These are phyloP conservation scores for Sebastes matsubarae DNA, from an alignment of 2,797 vertebrate genomes.

Conservation along the genomic window DNA sequence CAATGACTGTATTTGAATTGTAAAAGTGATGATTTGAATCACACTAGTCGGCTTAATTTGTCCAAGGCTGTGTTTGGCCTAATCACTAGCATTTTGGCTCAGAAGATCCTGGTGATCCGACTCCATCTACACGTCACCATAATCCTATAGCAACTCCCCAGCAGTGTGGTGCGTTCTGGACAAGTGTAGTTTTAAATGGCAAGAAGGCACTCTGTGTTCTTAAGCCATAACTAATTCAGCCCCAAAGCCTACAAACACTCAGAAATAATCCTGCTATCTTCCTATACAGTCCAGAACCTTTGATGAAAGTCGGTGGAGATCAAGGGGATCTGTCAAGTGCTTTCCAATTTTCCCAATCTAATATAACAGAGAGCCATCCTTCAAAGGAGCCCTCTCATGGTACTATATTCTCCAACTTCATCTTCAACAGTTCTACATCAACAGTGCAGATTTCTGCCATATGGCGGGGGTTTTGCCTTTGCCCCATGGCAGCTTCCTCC, in stretches of 20 bases:
- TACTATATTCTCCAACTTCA: constrained; percentile 59
- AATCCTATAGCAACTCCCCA: background rate
- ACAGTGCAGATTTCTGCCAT: constrained; percentile 47
- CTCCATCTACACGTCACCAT: background rate
- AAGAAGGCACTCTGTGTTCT: constrained; percentile 70
- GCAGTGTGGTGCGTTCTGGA: constrained; percentile 16
- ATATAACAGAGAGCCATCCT: constrained; percentile 79
- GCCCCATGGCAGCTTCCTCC: constrained; percentile 7
- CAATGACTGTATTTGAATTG: background rate
- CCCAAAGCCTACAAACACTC: constrained; percentile 82
- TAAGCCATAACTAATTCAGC: constrained; percentile 83
- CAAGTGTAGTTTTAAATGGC: constrained; percentile 62
- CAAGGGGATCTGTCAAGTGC: constrained; percentile 84
- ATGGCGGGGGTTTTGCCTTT: constrained; percentile 35
- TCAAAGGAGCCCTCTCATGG: constrained; percentile 70
- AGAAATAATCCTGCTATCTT: constrained; percentile 82
- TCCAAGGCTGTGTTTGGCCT: background rate
- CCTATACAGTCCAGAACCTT: constrained; percentile 77
- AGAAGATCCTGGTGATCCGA: constrained; percentile 8
- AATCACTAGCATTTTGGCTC: background rate
- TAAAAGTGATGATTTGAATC: constrained; percentile 2
- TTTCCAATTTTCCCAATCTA: constrained; percentile 83
- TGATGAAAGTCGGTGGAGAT: constrained; percentile 86
- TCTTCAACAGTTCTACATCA: constrained; percentile 65
- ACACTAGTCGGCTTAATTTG: background rate